Percentiles rank a stretch among this genome's conserved stretches.
Evolutionary conservation across 1,140 invertebrate genomes (phyloP).

Genomic region (Ceratina calcarata): DNA sequence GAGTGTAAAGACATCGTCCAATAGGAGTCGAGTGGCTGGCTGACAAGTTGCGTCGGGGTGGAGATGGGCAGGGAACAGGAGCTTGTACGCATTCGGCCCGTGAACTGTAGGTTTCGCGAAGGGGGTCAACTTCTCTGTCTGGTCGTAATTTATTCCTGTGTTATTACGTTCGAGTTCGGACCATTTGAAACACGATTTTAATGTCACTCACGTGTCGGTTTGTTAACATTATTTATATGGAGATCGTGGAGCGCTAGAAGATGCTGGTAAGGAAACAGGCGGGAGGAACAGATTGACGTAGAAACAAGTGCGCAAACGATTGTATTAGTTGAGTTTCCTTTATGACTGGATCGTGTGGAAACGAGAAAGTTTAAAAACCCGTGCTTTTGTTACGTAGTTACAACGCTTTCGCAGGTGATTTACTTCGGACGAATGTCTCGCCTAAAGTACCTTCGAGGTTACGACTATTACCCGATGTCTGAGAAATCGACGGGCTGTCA

Average conservation of each 20-base stretch:
- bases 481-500: conserved; percentile 50
- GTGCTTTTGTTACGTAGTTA: conserved; percentile 43
- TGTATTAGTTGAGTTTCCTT: conserved; percentile 35
- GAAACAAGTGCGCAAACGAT: conserved; percentile 49
- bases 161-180: conserved; percentile 19
- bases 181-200: conserved; percentile 27
- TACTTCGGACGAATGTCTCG: conserved; percentile 32
- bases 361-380: conserved; percentile 25
- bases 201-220: conserved; percentile 33
- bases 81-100: conserved; percentile 57
- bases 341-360: background rate
- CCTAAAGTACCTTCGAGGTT: conserved; percentile 48
- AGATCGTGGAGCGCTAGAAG: conserved; percentile 63
- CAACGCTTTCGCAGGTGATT: conserved; percentile 45
- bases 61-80: conserved; percentile 60
- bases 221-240: conserved; percentile 54
- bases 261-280: conserved; percentile 72
- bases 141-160: conserved; percentile 31
- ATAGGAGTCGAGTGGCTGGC: conserved; percentile 49
- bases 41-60: conserved; percentile 56
- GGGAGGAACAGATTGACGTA: conserved; percentile 46
- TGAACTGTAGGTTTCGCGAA: conserved; percentile 54
- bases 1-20: conserved; percentile 39
- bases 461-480: conserved; percentile 44
- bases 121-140: conserved; percentile 48